phyloP scores from a whole-genome alignment of 2,888 invertebrate species.

The Mantis religiosa region DNA sequence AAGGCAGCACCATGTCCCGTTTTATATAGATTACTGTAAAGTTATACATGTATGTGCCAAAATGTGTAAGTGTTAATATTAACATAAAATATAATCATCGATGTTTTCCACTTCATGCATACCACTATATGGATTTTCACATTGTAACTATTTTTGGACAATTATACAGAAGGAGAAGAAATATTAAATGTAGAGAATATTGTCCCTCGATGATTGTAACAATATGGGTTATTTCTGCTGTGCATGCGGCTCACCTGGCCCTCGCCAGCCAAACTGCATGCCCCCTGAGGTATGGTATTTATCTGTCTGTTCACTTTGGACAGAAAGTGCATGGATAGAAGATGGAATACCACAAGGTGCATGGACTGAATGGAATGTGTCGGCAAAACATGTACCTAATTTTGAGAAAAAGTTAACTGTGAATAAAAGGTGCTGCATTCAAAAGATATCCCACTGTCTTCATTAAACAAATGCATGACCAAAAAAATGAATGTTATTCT shows the following conservation, averaged over 20 bases:
- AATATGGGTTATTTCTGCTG: slow-evolving; percentile 43
- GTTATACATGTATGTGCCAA: background rate
- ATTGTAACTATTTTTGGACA: background rate
- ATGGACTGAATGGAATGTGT: too few species aligned
- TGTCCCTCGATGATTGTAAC: background rate
- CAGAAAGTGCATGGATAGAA: background rate
- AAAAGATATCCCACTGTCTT: background rate
- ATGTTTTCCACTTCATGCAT: background rate
- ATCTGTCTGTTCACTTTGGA: background rate
- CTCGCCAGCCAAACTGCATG: slow-evolving; percentile 41
- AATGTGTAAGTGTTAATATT: background rate
- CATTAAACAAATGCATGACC: background rate
- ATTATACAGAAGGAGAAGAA: background rate
- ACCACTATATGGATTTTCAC: background rate
- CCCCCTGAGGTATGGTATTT: slow-evolving; percentile 28
- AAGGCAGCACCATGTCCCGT: background rate
- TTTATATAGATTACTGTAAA: background rate
- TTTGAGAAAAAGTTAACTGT: too few species aligned
- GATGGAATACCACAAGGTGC: too few species aligned
- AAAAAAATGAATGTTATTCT: background rate
- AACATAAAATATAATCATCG: background rate
- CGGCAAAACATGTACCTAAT: too few species aligned
- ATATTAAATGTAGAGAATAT: background rate
- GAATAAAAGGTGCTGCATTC: background rate
- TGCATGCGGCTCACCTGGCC: slow-evolving; percentile 58